These are phyloP conservation scores for Sceloporus tristichus DNA, from an alignment of 2,113 vertebrate genomes.

Conservation along the genomic window DNA sequence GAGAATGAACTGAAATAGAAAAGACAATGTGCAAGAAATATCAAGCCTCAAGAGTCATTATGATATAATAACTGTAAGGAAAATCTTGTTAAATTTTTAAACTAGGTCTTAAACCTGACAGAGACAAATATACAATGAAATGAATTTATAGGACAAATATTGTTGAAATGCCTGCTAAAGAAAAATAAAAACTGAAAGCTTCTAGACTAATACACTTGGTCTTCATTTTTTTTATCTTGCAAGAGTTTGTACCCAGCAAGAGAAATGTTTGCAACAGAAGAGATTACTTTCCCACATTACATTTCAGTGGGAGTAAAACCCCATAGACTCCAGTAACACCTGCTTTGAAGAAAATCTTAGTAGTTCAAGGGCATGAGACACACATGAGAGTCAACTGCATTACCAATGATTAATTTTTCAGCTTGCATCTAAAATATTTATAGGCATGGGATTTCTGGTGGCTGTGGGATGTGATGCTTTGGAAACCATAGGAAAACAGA, in stretches of 20 bases:
- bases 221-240: constrained; percentile 7
- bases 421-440: constrained; percentile 9
- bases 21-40: not conserved
- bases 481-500: not conserved
- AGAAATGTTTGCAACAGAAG: not conserved
- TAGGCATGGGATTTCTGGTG: not conserved
- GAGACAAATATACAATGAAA: not conserved
- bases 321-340: constrained; percentile 22
- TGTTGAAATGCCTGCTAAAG: not conserved
- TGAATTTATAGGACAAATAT: not conserved
- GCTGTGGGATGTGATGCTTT: not conserved
- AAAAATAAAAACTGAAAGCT: constrained; percentile 3
- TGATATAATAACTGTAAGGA: not conserved
- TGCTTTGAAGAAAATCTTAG: constrained; percentile 4
- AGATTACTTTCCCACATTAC: not conserved
- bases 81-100: not conserved
- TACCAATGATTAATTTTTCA: constrained; percentile 5
- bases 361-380: not conserved
- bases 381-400: not conserved
- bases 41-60: not conserved
- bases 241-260: not conserved
- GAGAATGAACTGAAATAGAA: not conserved
- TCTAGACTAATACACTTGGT: not conserved
- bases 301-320: not conserved
- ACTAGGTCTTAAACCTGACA: not conserved